Percentiles rank a stretch among this genome's conserved stretches.
These are phyloP conservation scores for Siderastrea siderea DNA, from an alignment of 92 coral and sea anemone genomes.

Conservation along the genomic window DNA sequence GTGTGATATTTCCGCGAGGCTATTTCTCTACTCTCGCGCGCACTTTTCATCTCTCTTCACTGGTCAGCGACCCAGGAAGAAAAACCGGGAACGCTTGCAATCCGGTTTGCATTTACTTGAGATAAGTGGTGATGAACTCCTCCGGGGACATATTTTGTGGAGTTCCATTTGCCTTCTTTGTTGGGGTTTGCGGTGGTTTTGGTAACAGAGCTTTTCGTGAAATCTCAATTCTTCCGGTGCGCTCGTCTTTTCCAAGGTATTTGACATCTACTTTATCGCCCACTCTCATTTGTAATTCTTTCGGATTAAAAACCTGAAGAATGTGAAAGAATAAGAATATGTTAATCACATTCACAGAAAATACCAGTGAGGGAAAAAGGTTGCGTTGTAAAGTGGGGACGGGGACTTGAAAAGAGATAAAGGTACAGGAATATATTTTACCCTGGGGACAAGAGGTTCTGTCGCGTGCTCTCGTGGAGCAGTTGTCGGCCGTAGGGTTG, in stretches of 20 bases:
- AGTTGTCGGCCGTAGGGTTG: too few relatives aligned
- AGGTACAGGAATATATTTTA: too few relatives aligned
- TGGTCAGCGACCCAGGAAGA: too few relatives aligned
- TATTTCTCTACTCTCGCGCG: too few relatives aligned
- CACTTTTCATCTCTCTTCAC: background rate
- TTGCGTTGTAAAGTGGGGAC: too few relatives aligned
- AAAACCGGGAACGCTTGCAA: background rate
- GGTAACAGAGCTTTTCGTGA: conserved; percentile 94
- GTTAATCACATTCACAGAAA: background rate
- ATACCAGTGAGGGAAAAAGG: background rate
- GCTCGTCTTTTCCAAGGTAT: conserved; percentile 86
- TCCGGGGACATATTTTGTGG: conserved; percentile 1
- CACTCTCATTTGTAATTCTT: conserved; percentile 73
- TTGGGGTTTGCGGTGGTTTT: conserved; percentile 38
- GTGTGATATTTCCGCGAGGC: too few relatives aligned
- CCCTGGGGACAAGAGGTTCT: too few relatives aligned
- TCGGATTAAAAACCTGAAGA: conserved; percentile 72
- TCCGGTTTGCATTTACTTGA: background rate
- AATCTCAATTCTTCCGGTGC: conserved; percentile 72
- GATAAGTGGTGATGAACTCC: conserved; percentile 27
- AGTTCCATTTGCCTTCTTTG: conserved; percentile 1
- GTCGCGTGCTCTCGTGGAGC: too few relatives aligned
- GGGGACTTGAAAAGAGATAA: too few relatives aligned
- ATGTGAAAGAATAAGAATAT: background rate
- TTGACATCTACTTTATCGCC: conserved; percentile 83